Conservation (phyloP, 1,140 invertebrate genomes). For the Drosophila auraria region DNA sequence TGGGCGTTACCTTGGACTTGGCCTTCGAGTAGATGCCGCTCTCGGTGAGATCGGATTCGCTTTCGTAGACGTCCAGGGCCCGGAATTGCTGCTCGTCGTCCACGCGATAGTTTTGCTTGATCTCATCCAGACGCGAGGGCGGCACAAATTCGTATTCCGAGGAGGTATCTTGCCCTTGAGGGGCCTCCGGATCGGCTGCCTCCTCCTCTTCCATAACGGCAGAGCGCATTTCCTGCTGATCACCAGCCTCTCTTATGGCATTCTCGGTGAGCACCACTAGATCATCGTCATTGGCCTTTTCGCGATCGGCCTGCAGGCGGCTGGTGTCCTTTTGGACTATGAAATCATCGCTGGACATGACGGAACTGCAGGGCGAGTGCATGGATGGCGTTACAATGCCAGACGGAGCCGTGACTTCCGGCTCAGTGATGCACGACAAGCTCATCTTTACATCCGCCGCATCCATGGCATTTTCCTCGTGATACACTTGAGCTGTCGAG, state of each 20-base stretch:
- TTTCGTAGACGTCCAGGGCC: conserved; percentile 80
- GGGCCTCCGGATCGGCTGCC: background rate
- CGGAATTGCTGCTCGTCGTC: conserved; percentile 74
- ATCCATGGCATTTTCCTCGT: conserved; percentile 79
- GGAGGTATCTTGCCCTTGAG: conserved; percentile 28
- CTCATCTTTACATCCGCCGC: conserved; percentile 60
- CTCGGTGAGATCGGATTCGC: conserved; percentile 81
- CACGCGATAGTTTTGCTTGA: conserved; percentile 72
- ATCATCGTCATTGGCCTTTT: conserved; percentile 70
- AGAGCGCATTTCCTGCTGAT: background rate
- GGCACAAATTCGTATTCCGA: conserved; percentile 72
- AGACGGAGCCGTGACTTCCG: background rate
- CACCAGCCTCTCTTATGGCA: conserved; percentile 57
- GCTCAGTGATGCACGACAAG: conserved; percentile 6
- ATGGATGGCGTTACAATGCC: conserved; percentile 4
- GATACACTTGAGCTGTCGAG: conserved; percentile 6
- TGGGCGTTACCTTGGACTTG: conserved; percentile 47
- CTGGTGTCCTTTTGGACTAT: conserved; percentile 76
- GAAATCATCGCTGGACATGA: conserved; percentile 79
- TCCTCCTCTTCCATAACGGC: background rate
- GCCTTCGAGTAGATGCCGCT: conserved; percentile 76
- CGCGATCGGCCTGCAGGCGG: conserved; percentile 57
- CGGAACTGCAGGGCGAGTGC: conserved; percentile 68
- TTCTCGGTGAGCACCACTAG: conserved; percentile 64
- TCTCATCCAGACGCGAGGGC: conserved; percentile 58